These are phyloP conservation scores for Cavia aperea DNA, from an alignment of 2,113 vertebrate genomes.

Conservation along the genomic window DNA sequence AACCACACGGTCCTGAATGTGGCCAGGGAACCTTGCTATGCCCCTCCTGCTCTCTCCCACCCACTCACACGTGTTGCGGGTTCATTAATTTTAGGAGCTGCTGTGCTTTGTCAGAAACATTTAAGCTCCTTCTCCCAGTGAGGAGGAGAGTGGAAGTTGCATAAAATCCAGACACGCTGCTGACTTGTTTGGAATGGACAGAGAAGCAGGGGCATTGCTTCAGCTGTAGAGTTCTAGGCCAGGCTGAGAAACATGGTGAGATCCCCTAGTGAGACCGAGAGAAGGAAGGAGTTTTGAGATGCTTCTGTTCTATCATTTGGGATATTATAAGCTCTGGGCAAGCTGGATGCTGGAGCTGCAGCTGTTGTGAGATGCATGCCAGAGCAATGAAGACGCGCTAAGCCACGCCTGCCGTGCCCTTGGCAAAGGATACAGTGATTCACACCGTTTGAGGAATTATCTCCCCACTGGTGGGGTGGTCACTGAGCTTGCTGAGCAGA, in stretches of 20 bases:
- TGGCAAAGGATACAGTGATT: too few relatives aligned
- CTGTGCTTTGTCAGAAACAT: neutral
- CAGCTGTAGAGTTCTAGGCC: neutral
- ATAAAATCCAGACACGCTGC: neutral
- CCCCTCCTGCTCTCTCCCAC: neutral
- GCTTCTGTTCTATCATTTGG: neutral
- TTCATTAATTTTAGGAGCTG: neutral
- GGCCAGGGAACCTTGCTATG: fast-evolving
- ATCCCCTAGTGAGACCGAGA: neutral
- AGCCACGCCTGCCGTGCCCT: too few relatives aligned
- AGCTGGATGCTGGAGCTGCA: neutral
- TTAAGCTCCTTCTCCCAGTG: neutral
- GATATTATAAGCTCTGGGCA: too few relatives aligned
- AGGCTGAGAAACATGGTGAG: neutral
- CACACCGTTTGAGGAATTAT: neutral
- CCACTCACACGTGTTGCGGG: neutral
- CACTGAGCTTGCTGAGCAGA: neutral
- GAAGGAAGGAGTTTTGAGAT: neutral
- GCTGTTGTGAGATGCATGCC: too few relatives aligned
- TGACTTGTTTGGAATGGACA: neutral
- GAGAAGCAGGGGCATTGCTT: neutral
- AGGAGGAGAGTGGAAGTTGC: neutral
- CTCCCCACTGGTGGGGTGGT: neutral
- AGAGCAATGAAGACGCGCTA: too few relatives aligned
- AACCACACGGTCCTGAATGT: neutral